Evolutionary conservation across 1,140 invertebrate genomes (phyloP).

Genomic region (Aphis craccivora): DNA sequence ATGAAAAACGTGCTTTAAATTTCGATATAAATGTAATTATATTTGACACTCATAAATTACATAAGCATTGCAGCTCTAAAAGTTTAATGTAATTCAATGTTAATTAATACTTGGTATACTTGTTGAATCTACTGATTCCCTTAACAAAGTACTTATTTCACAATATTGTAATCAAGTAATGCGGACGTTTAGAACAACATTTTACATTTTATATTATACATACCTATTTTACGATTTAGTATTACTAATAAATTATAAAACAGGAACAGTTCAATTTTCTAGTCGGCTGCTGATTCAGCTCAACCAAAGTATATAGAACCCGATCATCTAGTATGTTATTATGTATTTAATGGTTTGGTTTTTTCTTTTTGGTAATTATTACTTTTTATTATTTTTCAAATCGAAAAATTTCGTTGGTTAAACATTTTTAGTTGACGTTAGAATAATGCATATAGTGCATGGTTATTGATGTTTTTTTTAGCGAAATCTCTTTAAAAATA

Average conservation of each 20-base stretch:
- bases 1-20: neutral
- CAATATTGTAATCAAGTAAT: neutral
- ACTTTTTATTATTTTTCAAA: constrained; percentile 10
- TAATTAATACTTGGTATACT: neutral
- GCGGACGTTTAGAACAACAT: neutral
- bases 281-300: neutral
- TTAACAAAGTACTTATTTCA: neutral
- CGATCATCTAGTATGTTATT: neutral
- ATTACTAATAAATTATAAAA: neutral
- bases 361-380: neutral
- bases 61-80: neutral
- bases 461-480: neutral
- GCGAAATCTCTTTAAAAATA: neutral
- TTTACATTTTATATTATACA: neutral
- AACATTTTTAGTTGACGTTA: neutral
- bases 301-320: neutral
- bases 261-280: neutral
- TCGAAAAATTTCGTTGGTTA: neutral
- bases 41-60: neutral
- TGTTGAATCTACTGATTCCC: neutral
- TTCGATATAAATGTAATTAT: neutral
- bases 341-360: neutral
- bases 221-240: neutral
- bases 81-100: neutral
- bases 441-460: neutral